Conservation (phyloP, 2,888 invertebrate genomes). For the Lasioglossum vierecki region DNA sequence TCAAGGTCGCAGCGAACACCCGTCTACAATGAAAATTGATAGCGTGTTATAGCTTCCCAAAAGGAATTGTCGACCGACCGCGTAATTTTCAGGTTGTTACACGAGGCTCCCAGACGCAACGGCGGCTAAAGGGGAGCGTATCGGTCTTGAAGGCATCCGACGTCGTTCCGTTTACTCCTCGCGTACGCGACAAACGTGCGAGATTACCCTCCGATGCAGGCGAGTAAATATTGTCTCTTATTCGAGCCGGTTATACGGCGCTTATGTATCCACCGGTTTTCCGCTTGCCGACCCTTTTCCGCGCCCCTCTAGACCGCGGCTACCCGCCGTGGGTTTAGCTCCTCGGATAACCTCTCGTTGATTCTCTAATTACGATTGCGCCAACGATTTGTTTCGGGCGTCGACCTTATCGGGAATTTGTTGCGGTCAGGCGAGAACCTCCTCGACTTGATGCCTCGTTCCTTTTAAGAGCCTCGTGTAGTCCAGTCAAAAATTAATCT, state of each 20-base stretch:
- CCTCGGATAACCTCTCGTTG: neutral
- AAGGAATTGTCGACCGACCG: neutral
- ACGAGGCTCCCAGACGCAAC: neutral
- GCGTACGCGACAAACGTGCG: constrained; percentile 71
- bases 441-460: neutral
- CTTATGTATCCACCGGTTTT: constrained; percentile 73
- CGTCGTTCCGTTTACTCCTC: constrained; percentile 59
- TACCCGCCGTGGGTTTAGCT: neutral
- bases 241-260: constrained; percentile 77
- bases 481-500: too few relatives aligned
- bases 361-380: constrained; percentile 27
- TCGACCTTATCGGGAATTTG: constrained; percentile 13
- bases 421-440: neutral
- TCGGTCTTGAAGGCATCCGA: constrained; percentile 33
- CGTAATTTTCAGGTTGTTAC: neutral
- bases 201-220: constrained; percentile 76
- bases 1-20: too few relatives aligned
- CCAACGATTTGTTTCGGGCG: constrained; percentile 27
- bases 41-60: neutral
- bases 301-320: neutral
- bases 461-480: neutral
- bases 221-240: constrained; percentile 80
- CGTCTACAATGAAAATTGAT: neutral
- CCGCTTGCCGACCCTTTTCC: constrained; percentile 36
- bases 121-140: constrained; percentile 19